Base-by-base conservation (phyloP, 1,140 invertebrate species). In the Pinna nobilis region DNA sequence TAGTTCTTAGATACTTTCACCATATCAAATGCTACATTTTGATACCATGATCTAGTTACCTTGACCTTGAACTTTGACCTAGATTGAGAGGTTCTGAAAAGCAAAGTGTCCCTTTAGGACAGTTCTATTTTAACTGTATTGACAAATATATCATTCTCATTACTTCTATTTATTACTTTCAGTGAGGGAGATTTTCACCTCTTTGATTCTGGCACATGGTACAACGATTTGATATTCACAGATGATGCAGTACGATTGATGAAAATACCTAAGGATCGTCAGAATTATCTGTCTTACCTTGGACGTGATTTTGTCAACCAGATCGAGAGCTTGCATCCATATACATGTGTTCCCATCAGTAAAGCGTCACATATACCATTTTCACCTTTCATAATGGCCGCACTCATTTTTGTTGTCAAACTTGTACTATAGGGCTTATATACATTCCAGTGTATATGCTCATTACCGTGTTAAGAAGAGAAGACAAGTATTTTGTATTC, bases 101-200 rank as follows among this genome's bases (percentile, higher is more conserved):
- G n/a, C n/a, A n/a, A n/a, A n/a, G n/a, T n/a, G n/a, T n/a, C n/a
- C n/a, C n/a, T n/a, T n/a, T n/a, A n/a, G n/a, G n/a, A n/a, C n/a
- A n/a, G n/a, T n/a, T n/a, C n/a, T n/a, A n/a, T n/a, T n/a, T n/a
- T n/a, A n/a, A n/a, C n/a, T n/a, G n/a, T n/a, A n/a, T 20, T 28
- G 5, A 25, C 13, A 13, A 13, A 25, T 59, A 35, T 57, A 30
- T 23, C 35, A 35, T 59, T 59, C 18, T 35, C 30, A 1, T 9
- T 13, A 32, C 23, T 53, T 23, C 50, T 23, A 13, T 23, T 23
- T 53, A 28, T 30, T 7, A 18, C 37, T 84, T 80, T 23, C 76
- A 88, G 86, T 67, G 82, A 87, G 70, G 78, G 80, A 18, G 86
- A 88, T 60, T 89, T 89, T 76, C 75, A 84, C 35, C 85, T 89